Percentiles rank a stretch among this genome's conserved stretches.
Evolutionary conservation across 2,797 vertebrate species (phyloP).

Genomic region (Tauraco hartlaubi): DNA sequence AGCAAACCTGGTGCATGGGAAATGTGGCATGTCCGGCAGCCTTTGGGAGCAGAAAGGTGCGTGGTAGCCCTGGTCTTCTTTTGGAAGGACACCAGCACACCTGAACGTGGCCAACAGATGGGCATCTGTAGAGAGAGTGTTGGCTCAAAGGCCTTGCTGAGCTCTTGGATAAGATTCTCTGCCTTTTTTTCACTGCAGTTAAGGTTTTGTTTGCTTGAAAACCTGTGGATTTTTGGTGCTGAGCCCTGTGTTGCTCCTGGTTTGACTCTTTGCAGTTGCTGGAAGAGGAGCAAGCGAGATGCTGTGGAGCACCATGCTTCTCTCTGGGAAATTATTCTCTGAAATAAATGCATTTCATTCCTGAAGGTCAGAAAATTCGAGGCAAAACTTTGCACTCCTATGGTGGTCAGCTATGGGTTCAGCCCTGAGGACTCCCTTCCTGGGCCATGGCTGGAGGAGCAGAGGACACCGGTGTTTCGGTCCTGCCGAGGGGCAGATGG

Average conservation of each 20-base stretch:
- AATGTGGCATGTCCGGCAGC: neutral
- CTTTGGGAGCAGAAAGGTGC: neutral
- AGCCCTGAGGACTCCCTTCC: neutral
- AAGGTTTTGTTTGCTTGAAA: neutral
- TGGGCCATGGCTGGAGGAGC: neutral
- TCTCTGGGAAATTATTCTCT: neutral
- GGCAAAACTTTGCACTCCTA: neutral
- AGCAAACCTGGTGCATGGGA: neutral
- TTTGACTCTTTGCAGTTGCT: neutral
- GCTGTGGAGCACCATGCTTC: accelerated
- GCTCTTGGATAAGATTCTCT: neutral
- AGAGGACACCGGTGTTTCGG: accelerated
- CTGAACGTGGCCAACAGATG: neutral
- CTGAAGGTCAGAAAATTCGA: neutral
- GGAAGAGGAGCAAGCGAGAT: neutral
- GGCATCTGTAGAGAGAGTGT: neutral
- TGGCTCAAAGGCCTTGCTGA: neutral
- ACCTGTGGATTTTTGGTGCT: accelerated
- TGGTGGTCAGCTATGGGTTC: accelerated
- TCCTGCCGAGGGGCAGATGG: neutral
- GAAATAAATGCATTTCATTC: neutral
- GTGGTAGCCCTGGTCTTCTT: neutral
- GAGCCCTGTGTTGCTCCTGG: neutral
- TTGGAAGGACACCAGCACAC: neutral
- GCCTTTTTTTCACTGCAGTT: neutral